phyloP scores from a whole-genome alignment of 2,888 invertebrate species.

The Acronicta psi region DNA sequence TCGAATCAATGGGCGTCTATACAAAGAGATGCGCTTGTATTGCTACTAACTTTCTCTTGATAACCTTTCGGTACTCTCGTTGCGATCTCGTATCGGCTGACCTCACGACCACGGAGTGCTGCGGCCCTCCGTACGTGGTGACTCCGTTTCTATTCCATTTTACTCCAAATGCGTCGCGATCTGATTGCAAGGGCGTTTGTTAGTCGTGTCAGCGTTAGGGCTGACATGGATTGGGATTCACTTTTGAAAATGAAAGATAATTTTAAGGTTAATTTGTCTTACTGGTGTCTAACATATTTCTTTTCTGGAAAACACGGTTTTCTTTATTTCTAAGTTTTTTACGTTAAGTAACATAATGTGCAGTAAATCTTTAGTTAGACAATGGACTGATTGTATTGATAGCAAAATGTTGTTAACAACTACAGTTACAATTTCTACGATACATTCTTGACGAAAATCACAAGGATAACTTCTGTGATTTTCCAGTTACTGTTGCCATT shows the following conservation, averaged over 20 bases:
- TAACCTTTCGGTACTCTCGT: conserved; percentile 76
- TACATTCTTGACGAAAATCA: too few relatives aligned
- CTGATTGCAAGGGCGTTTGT: conserved; percentile 50
- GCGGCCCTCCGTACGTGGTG: conserved; percentile 63
- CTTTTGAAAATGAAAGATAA: conserved; percentile 40
- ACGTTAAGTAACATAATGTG: too few relatives aligned
- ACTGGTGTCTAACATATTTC: too few relatives aligned
- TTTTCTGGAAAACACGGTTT: conserved; percentile 4
- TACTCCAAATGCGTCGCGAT: conserved; percentile 59
- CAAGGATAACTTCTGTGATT: too few relatives aligned
- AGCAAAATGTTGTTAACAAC: too few relatives aligned
- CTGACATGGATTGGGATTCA: conserved; percentile 2
- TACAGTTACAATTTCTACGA: too few relatives aligned
- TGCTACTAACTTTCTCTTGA: conserved; percentile 77
- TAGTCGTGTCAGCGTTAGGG: conserved; percentile 31
- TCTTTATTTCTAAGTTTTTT: background rate
- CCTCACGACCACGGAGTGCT: conserved; percentile 69
- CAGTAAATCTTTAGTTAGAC: too few relatives aligned
- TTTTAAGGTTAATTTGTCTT: conserved; percentile 16
- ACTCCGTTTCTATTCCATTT: conserved; percentile 72
- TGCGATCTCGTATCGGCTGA: conserved; percentile 71
- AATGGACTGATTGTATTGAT: too few relatives aligned
- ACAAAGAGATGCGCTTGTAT: conserved; percentile 74
- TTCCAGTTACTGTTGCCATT: too few relatives aligned
- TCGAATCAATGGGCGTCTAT: conserved; percentile 17